Evolutionary conservation across 2,888 invertebrate species (phyloP).

Genomic region (Pterostichus niger): DNA sequence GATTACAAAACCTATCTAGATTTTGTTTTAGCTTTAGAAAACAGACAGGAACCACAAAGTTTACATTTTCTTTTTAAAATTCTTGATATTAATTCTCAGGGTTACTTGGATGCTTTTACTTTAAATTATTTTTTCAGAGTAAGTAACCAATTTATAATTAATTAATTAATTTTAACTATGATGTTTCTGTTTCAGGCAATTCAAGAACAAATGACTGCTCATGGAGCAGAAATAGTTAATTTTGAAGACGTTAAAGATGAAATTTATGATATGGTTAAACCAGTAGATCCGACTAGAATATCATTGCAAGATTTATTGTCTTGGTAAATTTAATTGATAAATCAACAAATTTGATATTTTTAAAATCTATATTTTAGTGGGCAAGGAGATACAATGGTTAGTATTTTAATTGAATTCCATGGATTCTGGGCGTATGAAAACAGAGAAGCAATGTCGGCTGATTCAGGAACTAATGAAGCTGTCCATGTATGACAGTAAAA

Average conservation of each 20-base stretch:
- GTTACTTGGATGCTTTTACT: conserved; percentile 93
- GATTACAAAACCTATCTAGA: conserved; percentile 98
- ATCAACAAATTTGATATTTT: conserved; percentile 29
- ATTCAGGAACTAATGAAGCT: conserved; percentile 74
- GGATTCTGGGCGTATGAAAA: conserved; percentile 99
- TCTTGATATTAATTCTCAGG: conserved; percentile 92
- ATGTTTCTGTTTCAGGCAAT: conserved; percentile 81
- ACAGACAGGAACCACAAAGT: conserved; percentile 93
- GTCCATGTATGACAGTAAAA: conserved; percentile 52
- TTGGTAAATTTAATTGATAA: conserved; percentile 78
- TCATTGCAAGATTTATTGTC: conserved; percentile 91
- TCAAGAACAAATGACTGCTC: conserved; percentile 92
- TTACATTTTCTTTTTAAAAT: conserved; percentile 95
- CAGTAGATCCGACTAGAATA: conserved; percentile 89
- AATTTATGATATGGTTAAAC: conserved; percentile 98
- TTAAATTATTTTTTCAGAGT: conserved; percentile 95
- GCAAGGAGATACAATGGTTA: conserved; percentile 95
- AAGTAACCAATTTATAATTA: conserved; percentile 68
- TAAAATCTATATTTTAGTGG: conserved; percentile 81
- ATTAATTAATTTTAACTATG: conserved; percentile 22
- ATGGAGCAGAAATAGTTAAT: conserved; percentile 93
- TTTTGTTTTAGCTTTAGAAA: conserved; percentile 95
- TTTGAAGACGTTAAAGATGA: conserved; percentile 98
- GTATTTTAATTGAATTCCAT: conserved; percentile 96
- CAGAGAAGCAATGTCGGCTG: conserved; percentile 88